Base-by-base conservation (phyloP, 2,113 vertebrate genomes). In the Chelonoidis abingdonii region DNA sequence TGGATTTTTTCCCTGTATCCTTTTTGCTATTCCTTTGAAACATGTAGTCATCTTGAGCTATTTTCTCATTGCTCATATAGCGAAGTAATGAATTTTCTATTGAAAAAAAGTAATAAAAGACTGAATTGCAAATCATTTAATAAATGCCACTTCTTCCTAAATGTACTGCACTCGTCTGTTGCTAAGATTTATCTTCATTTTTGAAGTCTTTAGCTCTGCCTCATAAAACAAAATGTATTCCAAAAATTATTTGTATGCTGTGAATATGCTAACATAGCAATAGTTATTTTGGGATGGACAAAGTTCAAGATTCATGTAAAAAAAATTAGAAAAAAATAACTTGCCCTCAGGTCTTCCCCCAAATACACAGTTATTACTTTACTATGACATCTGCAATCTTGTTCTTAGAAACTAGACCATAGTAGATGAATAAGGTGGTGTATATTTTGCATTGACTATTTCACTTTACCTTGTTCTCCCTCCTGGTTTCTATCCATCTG, bases 61-160 rank as follows among this genome's bases (percentile, higher is more conserved):
- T 98, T 97, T 99, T 99, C 97, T 99, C 99, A 95, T 99, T 99
- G 88, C 99, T 99, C 92, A 99, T 99, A 50, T 99, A 99, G 49
- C 99, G 99, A 97, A 99, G 98, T 92, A 99, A 97, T 3, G 99
- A 98, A 56, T 99, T 99, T 97, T 99, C 99, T 99, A 97, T 95
- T 97, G 50, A 95, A 98, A 95, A 98, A 95, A 95, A 98, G 80
- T 27, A 96, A 93, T 53, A 50, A 89, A 98, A 97, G 90, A 90
- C 4, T 92, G 76, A 13, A 94, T 50, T 95, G 53, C 94, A 88
- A 97, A 89, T 87, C 94, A 50, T 21, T 87, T 62, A 44, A 91
- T 53, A 24, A 14, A 54, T 24, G 2, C 14, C 54, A 93, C 84
- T 75, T 10, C 44, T 92, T 92, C 81, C n/a, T 75, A 95, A 90